A percentile compares a stretch with the other conserved stretches of the same genome.
Evolutionary conservation across 2,797 vertebrate genomes (phyloP).

Genomic region (Gastrophryne carolinensis): DNA sequence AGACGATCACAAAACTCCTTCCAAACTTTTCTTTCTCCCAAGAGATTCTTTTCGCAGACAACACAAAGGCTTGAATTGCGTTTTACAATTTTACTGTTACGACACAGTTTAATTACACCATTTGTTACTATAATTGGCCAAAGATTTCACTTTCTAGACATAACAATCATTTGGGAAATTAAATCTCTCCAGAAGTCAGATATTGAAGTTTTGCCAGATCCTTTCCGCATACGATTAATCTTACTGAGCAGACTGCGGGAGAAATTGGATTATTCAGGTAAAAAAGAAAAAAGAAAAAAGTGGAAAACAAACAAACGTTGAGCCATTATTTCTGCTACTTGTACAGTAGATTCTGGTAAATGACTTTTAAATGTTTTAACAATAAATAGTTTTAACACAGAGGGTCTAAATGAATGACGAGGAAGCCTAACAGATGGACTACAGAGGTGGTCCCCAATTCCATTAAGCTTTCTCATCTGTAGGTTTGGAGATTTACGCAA

Average conservation of each 20-base stretch:
- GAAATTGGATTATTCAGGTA: not conserved
- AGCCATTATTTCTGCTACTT: conserved; percentile 18
- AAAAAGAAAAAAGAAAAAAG: not conserved
- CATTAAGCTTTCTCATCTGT: too few relatives aligned
- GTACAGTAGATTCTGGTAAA: not conserved
- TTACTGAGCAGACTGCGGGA: not conserved
- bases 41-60: not conserved
- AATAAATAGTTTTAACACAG: not conserved
- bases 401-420: too few relatives aligned
- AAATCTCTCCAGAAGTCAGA: conserved; percentile 29
- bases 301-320: conserved; percentile 16
- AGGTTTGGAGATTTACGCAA: too few relatives aligned
- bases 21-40: not conserved
- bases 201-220: conserved; percentile 27
- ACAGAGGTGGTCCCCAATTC: too few relatives aligned
- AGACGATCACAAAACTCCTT: not conserved
- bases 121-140: conserved; percentile 24
- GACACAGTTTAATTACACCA: conserved; percentile 3
- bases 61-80: not conserved
- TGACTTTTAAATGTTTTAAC: not conserved
- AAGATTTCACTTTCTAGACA: conserved; percentile 19
- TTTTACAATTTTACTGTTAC: not conserved
- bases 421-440: too few relatives aligned
- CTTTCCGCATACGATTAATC: not conserved
- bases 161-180: conserved; percentile 33